Evolutionary conservation across 2,113 vertebrate species (phyloP).

Genomic region (Anarrhichthys ocellatus): DNA sequence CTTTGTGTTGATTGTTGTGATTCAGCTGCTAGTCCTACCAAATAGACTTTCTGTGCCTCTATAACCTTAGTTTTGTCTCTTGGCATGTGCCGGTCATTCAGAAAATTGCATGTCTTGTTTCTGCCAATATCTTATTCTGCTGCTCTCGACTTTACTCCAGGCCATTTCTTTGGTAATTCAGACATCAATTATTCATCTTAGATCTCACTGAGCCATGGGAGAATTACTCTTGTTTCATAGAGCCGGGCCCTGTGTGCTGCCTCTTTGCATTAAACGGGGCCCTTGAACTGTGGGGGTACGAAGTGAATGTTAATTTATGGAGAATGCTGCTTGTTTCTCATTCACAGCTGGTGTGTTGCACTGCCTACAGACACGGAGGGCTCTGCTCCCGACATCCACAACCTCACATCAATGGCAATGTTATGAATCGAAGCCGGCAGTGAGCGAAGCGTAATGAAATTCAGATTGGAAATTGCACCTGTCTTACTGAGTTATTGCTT

Average conservation of each 20-base stretch:
- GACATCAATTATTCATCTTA: conserved; percentile 59
- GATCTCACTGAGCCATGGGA: conserved; percentile 49
- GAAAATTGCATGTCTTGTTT: conserved; percentile 8
- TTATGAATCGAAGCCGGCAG: conserved; percentile 51
- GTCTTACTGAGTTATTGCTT: conserved; percentile 76
- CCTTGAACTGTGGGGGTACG: conserved; percentile 41
- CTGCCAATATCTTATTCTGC: conserved; percentile 22
- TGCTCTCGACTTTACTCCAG: conserved; percentile 27
- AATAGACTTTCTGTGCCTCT: background rate
- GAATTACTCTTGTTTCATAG: conserved; percentile 57
- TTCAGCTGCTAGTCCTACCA: background rate
- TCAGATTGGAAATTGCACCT: conserved; percentile 73
- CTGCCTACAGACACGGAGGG: conserved; percentile 50
- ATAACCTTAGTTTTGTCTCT: background rate
- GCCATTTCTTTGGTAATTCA: conserved; percentile 37
- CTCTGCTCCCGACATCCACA: conserved; percentile 34
- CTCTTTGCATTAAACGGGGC: conserved; percentile 46
- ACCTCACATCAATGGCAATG: conserved; percentile 62
- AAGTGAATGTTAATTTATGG: conserved; percentile 71
- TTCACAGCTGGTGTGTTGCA: conserved; percentile 63
- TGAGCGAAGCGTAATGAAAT: conserved; percentile 71
- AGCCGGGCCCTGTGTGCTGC: conserved; percentile 28
- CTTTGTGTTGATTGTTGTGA: conserved; percentile 2
- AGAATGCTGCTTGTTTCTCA: conserved; percentile 59
- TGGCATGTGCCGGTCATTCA: conserved; percentile 10